Conservation (phyloP, 2,113 vertebrate species). For the Panthera leo region DNA sequence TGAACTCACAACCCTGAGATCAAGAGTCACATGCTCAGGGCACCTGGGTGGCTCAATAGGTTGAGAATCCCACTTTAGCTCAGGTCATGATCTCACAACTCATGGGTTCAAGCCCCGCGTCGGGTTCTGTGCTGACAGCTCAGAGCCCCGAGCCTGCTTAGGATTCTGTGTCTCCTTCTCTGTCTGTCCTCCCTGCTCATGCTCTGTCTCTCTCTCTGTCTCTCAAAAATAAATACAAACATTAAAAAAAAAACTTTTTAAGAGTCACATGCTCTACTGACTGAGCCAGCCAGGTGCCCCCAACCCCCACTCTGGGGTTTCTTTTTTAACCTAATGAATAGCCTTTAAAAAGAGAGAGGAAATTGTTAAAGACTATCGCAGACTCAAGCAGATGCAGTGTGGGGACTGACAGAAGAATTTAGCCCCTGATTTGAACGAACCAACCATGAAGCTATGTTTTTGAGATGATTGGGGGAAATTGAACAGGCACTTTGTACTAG, state of each 20-base stretch:
- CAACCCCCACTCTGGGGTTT: background rate
- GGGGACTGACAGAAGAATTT: background rate
- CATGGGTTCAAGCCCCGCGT: no score
- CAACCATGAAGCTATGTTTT: background rate
- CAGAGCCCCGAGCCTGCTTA: no score
- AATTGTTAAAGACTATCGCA: background rate
- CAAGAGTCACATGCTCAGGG: background rate
- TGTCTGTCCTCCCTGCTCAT: no score
- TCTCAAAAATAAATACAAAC: no score
- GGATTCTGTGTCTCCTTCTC: no score
- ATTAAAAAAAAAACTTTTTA: no score
- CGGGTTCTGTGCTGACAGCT: no score
- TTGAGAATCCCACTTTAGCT: no score
- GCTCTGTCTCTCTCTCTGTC: no score
- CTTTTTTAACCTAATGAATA: background rate
- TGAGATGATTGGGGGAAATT: background rate
- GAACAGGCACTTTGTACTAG: background rate
- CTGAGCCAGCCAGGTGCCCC: background rate
- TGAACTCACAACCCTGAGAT: background rate
- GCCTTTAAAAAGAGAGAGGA: background rate
- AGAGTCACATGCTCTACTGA: background rate
- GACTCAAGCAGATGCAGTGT: background rate
- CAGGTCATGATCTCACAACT: no score
- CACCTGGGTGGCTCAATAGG: no score
- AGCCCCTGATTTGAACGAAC: background rate